These are phyloP conservation scores for Xylocopa sonorina DNA, from an alignment of 1,140 invertebrate species.

Conservation along the genomic window DNA sequence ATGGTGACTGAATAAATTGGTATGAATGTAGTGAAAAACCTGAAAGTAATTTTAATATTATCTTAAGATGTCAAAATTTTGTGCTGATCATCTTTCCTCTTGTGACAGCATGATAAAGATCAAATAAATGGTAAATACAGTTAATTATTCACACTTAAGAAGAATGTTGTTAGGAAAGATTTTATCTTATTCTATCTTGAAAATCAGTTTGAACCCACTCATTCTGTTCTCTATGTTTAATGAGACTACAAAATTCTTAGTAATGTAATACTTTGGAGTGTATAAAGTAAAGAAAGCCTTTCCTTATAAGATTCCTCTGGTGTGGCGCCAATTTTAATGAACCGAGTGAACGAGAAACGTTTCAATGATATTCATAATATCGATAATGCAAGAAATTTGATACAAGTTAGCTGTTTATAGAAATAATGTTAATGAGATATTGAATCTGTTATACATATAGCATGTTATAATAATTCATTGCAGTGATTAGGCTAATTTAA, in stretches of 20 bases:
- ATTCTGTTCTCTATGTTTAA: neutral
- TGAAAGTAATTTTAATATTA: constrained; percentile 50
- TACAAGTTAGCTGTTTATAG: constrained; percentile 59
- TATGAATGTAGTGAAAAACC: constrained; percentile 47
- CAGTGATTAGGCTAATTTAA: constrained; percentile 28
- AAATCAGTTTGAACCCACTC: neutral
- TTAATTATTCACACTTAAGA: constrained; percentile 14
- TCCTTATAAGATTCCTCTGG: neutral
- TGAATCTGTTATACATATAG: constrained; percentile 52
- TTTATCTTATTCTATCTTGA: neutral
- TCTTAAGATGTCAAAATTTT: constrained; percentile 23
- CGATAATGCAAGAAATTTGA: constrained; percentile 35
- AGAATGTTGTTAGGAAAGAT: constrained; percentile 4
- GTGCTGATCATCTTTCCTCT: constrained; percentile 13
- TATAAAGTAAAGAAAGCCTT: neutral
- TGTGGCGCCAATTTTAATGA: constrained; percentile 19
- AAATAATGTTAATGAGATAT: constrained; percentile 53
- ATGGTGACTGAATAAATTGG: constrained; percentile 47
- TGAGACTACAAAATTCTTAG: neutral
- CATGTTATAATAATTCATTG: constrained; percentile 44
- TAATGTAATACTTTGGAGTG: neutral
- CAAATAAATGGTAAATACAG: constrained; percentile 4
- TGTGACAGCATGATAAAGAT: constrained; percentile 7
- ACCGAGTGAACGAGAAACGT: constrained; percentile 5
- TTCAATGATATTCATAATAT: constrained; percentile 19